A percentile compares a stretch with the other conserved stretches of the same genome.
Conservation (phyloP, 1,140 invertebrate species). For the Platorchestia sp. region DNA sequence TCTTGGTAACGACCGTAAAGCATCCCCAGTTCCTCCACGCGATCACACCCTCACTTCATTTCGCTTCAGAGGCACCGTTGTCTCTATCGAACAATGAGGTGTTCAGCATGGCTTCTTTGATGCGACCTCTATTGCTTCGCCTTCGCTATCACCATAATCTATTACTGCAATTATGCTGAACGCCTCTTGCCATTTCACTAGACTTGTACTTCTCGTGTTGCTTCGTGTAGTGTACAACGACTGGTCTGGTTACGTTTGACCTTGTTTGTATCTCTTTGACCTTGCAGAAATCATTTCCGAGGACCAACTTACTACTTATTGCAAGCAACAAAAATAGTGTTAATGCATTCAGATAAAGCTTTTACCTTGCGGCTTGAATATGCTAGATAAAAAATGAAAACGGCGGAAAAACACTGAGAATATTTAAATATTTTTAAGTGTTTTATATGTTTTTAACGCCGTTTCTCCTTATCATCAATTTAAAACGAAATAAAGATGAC, state of each 20-base stretch:
- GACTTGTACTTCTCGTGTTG: not conserved
- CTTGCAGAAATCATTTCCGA: not conserved
- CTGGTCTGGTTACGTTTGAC: not conserved
- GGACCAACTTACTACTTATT: not conserved
- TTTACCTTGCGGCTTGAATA: not conserved
- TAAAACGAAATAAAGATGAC: no score
- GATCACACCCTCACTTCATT: not conserved
- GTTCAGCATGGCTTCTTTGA: not conserved
- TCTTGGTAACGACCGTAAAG: not conserved
- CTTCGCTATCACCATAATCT: not conserved
- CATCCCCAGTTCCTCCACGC: not conserved
- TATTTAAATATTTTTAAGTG: no score
- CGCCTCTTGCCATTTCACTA: not conserved
- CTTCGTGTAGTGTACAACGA: not conserved
- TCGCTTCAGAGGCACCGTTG: not conserved
- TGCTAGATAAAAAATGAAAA: not conserved
- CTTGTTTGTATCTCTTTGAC: not conserved
- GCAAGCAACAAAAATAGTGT: not conserved
- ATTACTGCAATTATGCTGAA: not conserved
- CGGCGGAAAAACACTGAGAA: no score
- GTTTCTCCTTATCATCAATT: no score
- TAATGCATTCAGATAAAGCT: not conserved
- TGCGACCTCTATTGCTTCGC: not conserved
- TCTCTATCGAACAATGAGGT: not conserved
- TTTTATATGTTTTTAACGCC: no score